Evolutionary conservation across 2,797 vertebrate species (phyloP), one percentile per base, ranked within the genome.

Genomic region (Tympanoctomys barrerae): DNA sequence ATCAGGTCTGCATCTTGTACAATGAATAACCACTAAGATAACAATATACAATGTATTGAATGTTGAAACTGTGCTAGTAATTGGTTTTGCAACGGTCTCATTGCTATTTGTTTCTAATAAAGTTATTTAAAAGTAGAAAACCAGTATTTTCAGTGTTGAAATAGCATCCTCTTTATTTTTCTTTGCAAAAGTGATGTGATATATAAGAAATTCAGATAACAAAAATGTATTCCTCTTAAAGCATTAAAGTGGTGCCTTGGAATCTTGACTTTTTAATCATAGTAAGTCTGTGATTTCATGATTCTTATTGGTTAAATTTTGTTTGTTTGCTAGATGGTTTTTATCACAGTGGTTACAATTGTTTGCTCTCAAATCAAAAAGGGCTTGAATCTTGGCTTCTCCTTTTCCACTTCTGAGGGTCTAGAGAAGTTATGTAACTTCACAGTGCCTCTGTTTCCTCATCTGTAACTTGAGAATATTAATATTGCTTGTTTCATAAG

Each of bases 251-350:
- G 57, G 28, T 62, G 9, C 39, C 64, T 89, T 91, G 77, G 39
- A 83, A 87, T 94, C 83, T 89, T 11, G 22, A 90, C 49, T 91
- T 87, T 91, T 93, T 39, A 91, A 89, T 70, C 68, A 94, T 79
- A 91, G 77, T 79, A 88, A 95, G 93, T 84, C 46, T 89, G 33
- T 77, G 39, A 39, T 93, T 93, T 70, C 31, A 54, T 70, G 81
- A 94, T 84, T 93, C 26, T 33, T 82, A 71, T 49, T 79, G 95
- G 94, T 82, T 71, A 93, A 73, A 46, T 85, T 92, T 88, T 52
- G 16, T 81, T 81, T 68, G 39, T 78, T 96, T 94, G n/a, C 61
- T 91, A 31, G 8, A 71, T 93, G 11, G 11, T 52, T 70, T 80
- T 31, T 54, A 66, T 49, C 59, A 61, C 54, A 52, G 28, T 92